A percentile compares a stretch with the other conserved stretches of the same genome.
phyloP scores from a whole-genome alignment of 2,888 invertebrate species.

The Aspidiotus destructor region DNA sequence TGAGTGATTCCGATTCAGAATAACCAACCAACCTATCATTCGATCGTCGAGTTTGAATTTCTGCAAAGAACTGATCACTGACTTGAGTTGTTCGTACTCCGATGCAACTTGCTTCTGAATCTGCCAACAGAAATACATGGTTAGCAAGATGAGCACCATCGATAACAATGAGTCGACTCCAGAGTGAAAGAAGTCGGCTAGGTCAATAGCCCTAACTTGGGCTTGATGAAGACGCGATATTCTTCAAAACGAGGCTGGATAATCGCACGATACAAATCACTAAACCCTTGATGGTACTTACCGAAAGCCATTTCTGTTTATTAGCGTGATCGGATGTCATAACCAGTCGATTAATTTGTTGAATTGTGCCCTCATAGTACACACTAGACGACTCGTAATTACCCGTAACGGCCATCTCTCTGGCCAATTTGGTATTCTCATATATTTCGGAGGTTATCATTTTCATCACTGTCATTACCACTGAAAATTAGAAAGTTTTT shows the following conservation, averaged over 20 bases:
- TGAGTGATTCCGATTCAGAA: no score
- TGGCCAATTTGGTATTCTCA: slow-evolving; percentile 87
- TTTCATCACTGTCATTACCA: slow-evolving; percentile 56
- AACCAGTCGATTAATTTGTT: slow-evolving; percentile 78
- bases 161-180: no score
- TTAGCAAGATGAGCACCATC: neutral
- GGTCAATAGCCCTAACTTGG: no score
- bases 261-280: neutral
- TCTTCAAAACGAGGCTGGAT: no score
- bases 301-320: slow-evolving; percentile 72
- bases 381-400: slow-evolving; percentile 91
- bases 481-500: slow-evolving; percentile 35
- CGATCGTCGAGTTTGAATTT: slow-evolving; percentile 57
- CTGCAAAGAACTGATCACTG: slow-evolving; percentile 63
- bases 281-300: slow-evolving; percentile 33
- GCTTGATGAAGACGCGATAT: no score
- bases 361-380: slow-evolving; percentile 85
- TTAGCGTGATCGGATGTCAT: slow-evolving; percentile 65
- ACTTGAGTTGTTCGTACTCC: slow-evolving; percentile 85
- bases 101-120: slow-evolving; percentile 78
- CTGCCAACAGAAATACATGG: slow-evolving; percentile 43
- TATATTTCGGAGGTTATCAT: slow-evolving; percentile 82
- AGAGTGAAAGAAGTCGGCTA: no score
- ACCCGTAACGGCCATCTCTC: slow-evolving; percentile 89
- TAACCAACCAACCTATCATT: slow-evolving; percentile 18